These are phyloP conservation scores for Rutpela maculata DNA, from an alignment of 2,888 invertebrate species.

Conservation along the genomic window DNA sequence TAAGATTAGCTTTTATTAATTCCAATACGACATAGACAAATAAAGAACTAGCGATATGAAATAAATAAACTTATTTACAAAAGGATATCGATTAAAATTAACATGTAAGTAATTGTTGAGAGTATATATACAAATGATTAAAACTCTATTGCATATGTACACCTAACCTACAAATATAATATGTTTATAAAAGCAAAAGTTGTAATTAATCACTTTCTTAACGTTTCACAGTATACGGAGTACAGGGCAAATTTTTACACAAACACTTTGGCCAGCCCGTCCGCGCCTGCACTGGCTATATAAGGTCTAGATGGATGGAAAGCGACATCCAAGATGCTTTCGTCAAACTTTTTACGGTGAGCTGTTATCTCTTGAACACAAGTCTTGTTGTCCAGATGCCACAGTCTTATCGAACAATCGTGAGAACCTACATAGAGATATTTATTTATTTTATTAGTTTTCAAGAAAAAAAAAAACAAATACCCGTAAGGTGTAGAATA, in stretches of 20 bases:
- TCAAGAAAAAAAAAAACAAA: no score
- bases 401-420: conserved; percentile 98
- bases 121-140: conserved; percentile 56
- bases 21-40: conserved; percentile 39
- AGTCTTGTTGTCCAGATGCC: conserved; percentile 99
- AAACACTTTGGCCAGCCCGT: conserved; percentile 99
- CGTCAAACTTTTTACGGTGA: conserved; percentile 99
- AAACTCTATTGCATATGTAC: conserved; percentile 63
- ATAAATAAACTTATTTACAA: conserved; percentile 62
- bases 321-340: conserved; percentile 98
- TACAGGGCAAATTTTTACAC: conserved; percentile 76
- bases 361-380: conserved; percentile 99
- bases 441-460: no score
- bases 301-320: conserved; percentile 99
- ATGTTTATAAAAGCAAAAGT: conserved; percentile 52
- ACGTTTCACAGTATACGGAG: conserved; percentile 40
- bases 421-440: conserved; percentile 77
- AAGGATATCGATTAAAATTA: conserved; percentile 54
- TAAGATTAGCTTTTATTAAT: conserved; percentile 41
- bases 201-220: conserved; percentile 45
- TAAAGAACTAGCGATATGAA: conserved; percentile 50
- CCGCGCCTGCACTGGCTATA: conserved; percentile 99
- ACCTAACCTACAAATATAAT: conserved; percentile 60
- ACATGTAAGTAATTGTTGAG: conserved; percentile 52
- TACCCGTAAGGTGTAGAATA: no score